Evolutionary conservation across 37 sponge, comb jelly and placozoan genomes (phyloP), one percentile per base, ranked within the genome.

Genomic region (Ianthella basta): DNA sequence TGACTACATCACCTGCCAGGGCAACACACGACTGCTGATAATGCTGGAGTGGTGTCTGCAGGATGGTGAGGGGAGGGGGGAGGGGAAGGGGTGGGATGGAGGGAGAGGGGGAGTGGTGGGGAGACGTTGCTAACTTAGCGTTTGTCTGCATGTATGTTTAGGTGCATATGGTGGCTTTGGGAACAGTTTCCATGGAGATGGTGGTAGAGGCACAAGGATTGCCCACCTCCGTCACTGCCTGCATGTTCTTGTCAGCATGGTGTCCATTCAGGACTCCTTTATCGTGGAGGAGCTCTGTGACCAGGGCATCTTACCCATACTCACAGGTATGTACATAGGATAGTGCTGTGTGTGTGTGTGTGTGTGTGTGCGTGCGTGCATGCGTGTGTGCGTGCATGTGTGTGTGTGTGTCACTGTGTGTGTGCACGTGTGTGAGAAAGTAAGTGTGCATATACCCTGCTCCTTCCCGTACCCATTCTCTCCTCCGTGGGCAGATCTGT

Each of bases 1-100:
- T 54, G 92, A 96, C 75, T 99, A 96, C 89, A 95, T 92, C 83
- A 81, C 80, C 24, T 96, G 95, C 50, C 97, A 99, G 81, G 97
- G 95, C 5, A 99, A 89, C 86, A 93, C 99, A 15, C 83, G 99
- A 59, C 80, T 99, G 29, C 88, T 99, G 30, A 83, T 95, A 55
- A 59, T 99, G 41, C 81, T 99, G 63, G 99, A 99, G 81, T 99
- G 99, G 99, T 93, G 90, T 80, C 65, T 81, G 10, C 88, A 79
- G 56, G 89, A 91, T 53, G 90, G 91, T 89, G 37, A 39, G 81
- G 4, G 0, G n/a, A 12, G 8, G 13, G 38, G n/a, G n/a, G n/a
- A n/a, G n/a, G n/a, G n/a, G n/a, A n/a, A n/a, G n/a, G n/a, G n/a
- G n/a, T n/a, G n/a, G n/a, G n/a, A n/a, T n/a, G n/a, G n/a, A n/a